phyloP scores from a whole-genome alignment of 2,888 invertebrate genomes.

The Orchesellides sinensis region DNA sequence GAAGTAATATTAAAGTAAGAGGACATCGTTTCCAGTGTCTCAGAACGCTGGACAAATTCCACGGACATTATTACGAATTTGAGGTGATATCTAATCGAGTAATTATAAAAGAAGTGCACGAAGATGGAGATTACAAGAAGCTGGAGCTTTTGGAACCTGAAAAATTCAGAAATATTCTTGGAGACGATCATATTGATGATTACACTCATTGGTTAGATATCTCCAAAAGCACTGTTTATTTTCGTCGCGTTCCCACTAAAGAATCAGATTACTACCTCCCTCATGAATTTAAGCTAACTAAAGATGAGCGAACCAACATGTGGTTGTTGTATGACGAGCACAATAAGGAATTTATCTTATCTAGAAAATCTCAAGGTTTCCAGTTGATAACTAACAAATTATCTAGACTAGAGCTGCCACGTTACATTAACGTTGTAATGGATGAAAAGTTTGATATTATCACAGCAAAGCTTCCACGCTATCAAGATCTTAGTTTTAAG shows the following conservation, averaged over 20 bases:
- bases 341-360: neutral
- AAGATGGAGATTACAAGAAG: neutral
- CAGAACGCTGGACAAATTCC: conserved; percentile 35
- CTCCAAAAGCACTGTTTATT: neutral
- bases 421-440: conserved; percentile 22
- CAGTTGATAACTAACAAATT: neutral
- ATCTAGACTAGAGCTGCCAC: conserved; percentile 24
- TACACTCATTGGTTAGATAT: conserved; percentile 53
- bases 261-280: conserved; percentile 8
- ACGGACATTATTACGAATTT: conserved; percentile 46
- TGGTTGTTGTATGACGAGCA: conserved; percentile 16
- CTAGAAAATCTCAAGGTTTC: conserved; percentile 33
- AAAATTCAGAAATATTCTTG: conserved; percentile 6
- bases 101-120: conserved; percentile 24
- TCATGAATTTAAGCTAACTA: conserved; percentile 13
- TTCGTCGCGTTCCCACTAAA: neutral
- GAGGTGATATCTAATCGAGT: neutral
- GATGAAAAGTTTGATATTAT: conserved; percentile 1
- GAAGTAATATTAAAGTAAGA: conserved; percentile 11
- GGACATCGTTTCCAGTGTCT: neutral
- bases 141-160: conserved; percentile 7
- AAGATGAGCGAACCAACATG: neutral
- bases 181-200: neutral
- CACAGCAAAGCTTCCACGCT: conserved; percentile 18
- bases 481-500: conserved; percentile 9